Evolutionary conservation across 1,140 invertebrate species (phyloP).

Genomic region (Sarcophaga bullata): DNA sequence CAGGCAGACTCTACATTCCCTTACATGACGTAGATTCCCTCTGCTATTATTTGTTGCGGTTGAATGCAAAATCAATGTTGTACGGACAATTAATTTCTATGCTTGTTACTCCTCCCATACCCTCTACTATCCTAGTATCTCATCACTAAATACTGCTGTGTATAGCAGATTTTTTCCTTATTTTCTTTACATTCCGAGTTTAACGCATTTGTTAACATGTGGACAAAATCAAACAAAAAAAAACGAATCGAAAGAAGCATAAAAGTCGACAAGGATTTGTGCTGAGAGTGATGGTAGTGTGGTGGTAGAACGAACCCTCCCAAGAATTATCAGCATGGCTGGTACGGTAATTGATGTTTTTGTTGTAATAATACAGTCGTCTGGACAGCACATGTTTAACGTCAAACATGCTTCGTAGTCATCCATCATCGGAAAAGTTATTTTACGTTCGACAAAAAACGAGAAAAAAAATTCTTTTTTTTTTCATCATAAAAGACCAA

Average conservation of each 20-base stretch:
- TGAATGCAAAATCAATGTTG: conserved; percentile 26
- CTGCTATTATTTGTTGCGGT: not conserved
- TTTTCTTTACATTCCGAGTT: no score
- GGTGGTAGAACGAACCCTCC: not conserved
- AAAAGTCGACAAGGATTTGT: not conserved
- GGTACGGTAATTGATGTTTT: conserved; percentile 15
- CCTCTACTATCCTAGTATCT: not conserved
- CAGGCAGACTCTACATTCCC: not conserved
- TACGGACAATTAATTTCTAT: conserved; percentile 26
- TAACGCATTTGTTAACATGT: no score
- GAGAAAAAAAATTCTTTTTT: no score
- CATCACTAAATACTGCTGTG: no score
- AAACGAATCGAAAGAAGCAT: not conserved
- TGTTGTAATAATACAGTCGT: conserved; percentile 18
- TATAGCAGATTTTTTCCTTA: no score
- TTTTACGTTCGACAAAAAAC: no score
- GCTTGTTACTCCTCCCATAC: not conserved
- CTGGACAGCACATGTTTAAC: conserved; percentile 23
- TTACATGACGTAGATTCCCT: not conserved
- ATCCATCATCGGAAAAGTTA: not conserved
- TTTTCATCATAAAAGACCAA: not conserved
- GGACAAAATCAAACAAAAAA: no score
- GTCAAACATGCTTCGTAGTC: not conserved
- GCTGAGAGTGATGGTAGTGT: not conserved
- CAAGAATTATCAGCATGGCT: not conserved